Evolutionary conservation across 2,113 vertebrate species (phyloP).

Genomic region (Melanocharis versteri): DNA sequence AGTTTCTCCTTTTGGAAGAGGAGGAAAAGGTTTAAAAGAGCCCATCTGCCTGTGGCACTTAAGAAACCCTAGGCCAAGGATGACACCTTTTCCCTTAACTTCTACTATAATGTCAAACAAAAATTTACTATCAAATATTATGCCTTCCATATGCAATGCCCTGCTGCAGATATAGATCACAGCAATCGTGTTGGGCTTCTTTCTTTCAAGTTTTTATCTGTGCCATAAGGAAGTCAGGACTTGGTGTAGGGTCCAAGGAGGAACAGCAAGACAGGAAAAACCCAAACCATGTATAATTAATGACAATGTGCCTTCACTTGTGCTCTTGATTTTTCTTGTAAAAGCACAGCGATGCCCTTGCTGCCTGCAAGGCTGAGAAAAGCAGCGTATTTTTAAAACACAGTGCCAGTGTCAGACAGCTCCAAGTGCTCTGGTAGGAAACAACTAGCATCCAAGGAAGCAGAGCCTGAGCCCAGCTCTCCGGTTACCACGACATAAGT

Average conservation of each 20-base stretch:
- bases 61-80: constrained; percentile 15
- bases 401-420: background rate
- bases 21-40: constrained; percentile 12
- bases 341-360: background rate
- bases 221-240: background rate
- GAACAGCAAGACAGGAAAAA: background rate
- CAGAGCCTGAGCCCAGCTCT: background rate
- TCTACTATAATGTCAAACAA: constrained; percentile 32
- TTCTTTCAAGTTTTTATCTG: background rate
- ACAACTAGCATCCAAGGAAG: background rate
- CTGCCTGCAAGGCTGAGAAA: background rate
- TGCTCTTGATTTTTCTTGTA: background rate
- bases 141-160: constrained; percentile 35
- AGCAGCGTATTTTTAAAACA: background rate
- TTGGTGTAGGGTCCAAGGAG: background rate
- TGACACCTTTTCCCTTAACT: constrained; percentile 41
- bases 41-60: background rate
- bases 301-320: background rate
- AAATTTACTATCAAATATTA: constrained; percentile 23
- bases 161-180: background rate
- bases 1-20: constrained; percentile 27
- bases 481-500: background rate
- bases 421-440: background rate
- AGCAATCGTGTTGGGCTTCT: background rate
- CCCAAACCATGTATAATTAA: background rate